phyloP scores from a whole-genome alignment of 2,113 vertebrate species.

The Nymphicus hollandicus region DNA sequence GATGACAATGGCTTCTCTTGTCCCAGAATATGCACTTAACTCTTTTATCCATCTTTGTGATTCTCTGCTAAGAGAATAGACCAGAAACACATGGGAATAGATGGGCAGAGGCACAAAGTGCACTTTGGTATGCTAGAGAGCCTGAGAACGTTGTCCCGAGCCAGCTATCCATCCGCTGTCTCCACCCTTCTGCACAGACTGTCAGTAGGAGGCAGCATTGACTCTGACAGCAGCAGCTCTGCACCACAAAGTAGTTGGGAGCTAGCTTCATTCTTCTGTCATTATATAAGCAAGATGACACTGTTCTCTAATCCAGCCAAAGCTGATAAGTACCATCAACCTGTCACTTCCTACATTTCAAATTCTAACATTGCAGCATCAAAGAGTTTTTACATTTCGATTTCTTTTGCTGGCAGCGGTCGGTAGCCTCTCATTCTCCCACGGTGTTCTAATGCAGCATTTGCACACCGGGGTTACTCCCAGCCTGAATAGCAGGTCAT shows the following conservation, averaged over 20 bases:
- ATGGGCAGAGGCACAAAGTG: background rate
- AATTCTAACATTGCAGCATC: constrained; percentile 86
- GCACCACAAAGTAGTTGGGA: constrained; percentile 70
- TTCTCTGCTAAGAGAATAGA: background rate
- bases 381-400: constrained; percentile 90
- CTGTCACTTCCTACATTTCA: constrained; percentile 89
- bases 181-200: background rate
- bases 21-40: background rate
- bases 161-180: background rate
- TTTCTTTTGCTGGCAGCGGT: constrained; percentile 85
- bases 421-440: constrained; percentile 84
- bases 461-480: constrained; percentile 86
- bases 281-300: constrained; percentile 85
- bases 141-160: accelerated
- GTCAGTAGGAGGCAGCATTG: constrained; percentile 77
- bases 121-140: background rate
- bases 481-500: constrained; percentile 88
- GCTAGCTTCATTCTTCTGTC: constrained; percentile 81
- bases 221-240: constrained; percentile 54
- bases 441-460: constrained; percentile 86
- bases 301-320: constrained; percentile 87
- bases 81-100: accelerated
- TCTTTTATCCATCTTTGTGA: background rate
- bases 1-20: background rate
- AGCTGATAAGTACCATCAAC: constrained; percentile 89